Conservation (phyloP, 2,888 invertebrate species). For the Dasysyrphus tricinctus region DNA sequence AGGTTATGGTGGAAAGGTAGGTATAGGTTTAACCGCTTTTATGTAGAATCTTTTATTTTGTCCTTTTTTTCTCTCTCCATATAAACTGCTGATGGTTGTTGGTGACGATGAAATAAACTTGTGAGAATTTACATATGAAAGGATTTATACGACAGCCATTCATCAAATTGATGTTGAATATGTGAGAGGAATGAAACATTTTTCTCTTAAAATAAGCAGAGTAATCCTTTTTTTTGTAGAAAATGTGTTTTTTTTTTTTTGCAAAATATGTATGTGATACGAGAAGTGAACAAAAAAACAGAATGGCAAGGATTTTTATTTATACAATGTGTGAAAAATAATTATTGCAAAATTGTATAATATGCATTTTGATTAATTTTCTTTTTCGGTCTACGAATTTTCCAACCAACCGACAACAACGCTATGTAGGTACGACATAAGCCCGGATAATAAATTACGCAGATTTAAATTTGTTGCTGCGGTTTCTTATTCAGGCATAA, state of each 20-base stretch:
- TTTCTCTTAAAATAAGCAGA: constrained; percentile 25
- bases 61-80: constrained; percentile 29
- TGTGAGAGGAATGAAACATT: constrained; percentile 68
- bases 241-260: constrained; percentile 22
- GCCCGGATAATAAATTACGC: constrained; percentile 60
- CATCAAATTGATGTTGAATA: constrained; percentile 75
- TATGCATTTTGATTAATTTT: constrained; percentile 73
- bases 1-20: neutral
- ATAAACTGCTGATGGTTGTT: neutral
- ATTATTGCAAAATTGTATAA: constrained; percentile 69
- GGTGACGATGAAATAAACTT: constrained; percentile 54
- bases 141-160: constrained; percentile 75
- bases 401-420: neutral
- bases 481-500: constrained; percentile 21
- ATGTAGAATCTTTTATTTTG: constrained; percentile 70
- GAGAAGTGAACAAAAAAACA: constrained; percentile 15
- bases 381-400: constrained; percentile 1
- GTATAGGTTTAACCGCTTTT: constrained; percentile 69
- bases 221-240: constrained; percentile 59
- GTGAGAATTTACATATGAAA: constrained; percentile 72
- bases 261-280: constrained; percentile 5
- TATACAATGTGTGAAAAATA: constrained; percentile 72
- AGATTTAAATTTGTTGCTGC: constrained; percentile 54
- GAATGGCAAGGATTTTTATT: constrained; percentile 59
- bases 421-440: neutral